A percentile compares a stretch with the other conserved stretches of the same genome.
Evolutionary conservation across 1,140 invertebrate species (phyloP).

Genomic region (Macrocentrus cingulum): DNA sequence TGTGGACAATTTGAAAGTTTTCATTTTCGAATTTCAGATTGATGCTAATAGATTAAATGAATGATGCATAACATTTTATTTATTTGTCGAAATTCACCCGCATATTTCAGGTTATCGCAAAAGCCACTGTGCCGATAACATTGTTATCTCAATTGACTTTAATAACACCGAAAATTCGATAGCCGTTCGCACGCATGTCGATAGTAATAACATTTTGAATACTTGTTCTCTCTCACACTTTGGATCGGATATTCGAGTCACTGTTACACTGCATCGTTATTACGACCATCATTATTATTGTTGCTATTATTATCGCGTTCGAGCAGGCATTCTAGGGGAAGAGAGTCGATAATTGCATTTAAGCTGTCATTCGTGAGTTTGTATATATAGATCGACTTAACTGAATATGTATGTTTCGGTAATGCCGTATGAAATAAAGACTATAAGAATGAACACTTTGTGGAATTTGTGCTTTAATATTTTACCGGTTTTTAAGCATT

Average conservation of each 20-base stretch:
- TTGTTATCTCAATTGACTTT: constrained; percentile 22
- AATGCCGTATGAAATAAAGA: no score
- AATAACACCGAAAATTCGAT: constrained; percentile 18
- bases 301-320: constrained; percentile 8
- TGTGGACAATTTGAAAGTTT: no score
- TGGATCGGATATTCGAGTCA: not conserved
- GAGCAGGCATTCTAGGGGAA: not conserved
- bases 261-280: constrained; percentile 11
- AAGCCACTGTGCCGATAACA: constrained; percentile 3
- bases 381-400: constrained; percentile 1
- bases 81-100: constrained; percentile 5
- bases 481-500: no score
- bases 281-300: constrained; percentile 18
- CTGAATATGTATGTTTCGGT: not conserved
- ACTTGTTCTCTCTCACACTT: not conserved
- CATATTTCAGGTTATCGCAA: constrained; percentile 3
- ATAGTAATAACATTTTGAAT: constrained; percentile 15
- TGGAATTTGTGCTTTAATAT: no score
- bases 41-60: no score
- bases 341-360: constrained; percentile 10
- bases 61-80: not conserved
- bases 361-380: constrained; percentile 13
- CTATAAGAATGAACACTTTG: no score
- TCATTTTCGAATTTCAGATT: no score
- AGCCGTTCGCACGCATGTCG: constrained; percentile 6